Conservation (phyloP, 2,888 invertebrate species). For the Dysmachus trigonus region DNA sequence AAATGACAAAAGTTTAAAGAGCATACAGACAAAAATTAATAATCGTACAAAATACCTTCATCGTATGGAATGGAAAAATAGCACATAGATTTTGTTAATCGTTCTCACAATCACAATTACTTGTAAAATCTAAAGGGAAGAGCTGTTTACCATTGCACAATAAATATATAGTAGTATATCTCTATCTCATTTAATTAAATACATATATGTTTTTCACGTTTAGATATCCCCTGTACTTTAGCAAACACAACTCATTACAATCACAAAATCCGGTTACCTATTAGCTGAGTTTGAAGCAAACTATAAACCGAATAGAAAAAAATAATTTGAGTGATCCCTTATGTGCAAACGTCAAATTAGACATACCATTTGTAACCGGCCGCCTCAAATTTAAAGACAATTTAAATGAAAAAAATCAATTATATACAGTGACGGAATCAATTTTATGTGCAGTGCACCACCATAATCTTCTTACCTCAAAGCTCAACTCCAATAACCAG, state of each 20-base stretch:
- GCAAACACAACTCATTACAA: background rate
- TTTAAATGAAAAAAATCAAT: background rate
- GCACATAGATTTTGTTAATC: background rate
- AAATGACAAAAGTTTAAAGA: background rate
- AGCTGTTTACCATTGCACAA: background rate
- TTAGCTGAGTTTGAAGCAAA: background rate
- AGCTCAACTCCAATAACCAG: background rate
- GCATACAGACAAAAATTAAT: background rate
- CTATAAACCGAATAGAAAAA: background rate
- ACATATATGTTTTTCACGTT: background rate
- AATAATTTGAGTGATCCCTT: background rate
- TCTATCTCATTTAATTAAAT: background rate
- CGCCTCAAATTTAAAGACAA: background rate
- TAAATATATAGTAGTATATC: background rate
- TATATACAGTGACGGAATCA: background rate
- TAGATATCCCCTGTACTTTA: background rate
- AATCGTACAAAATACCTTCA: background rate
- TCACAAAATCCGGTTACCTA: background rate
- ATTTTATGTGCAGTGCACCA: background rate
- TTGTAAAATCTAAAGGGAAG: no score
- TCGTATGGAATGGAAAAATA: background rate
- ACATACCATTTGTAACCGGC: background rate
- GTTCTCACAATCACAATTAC: background rate
- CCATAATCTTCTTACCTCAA: background rate
- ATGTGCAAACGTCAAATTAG: background rate